These are phyloP conservation scores for Cosmia trapezina DNA, from an alignment of 2,888 invertebrate genomes.

Conservation along the genomic window DNA sequence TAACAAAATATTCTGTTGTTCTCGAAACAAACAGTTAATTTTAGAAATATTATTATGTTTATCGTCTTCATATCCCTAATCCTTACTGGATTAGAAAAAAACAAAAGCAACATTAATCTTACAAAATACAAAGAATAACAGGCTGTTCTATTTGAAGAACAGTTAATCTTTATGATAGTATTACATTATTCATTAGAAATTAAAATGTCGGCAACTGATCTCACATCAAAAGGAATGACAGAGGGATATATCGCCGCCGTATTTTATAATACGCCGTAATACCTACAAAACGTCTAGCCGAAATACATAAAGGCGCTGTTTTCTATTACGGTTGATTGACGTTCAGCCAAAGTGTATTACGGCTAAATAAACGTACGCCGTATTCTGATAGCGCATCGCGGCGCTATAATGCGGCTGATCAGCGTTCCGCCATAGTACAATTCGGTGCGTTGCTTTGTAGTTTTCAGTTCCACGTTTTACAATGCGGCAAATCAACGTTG, in stretches of 20 bases:
- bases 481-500: too few species aligned
- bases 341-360: too few species aligned
- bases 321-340: too few species aligned
- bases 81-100: conserved; percentile 32
- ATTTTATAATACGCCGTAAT: too few species aligned
- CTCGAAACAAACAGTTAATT: conserved; percentile 16
- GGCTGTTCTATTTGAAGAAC: conserved; percentile 3
- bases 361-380: too few species aligned
- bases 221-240: conserved; percentile 27
- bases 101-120: conserved; percentile 37
- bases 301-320: too few species aligned
- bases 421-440: too few species aligned
- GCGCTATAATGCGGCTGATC: too few species aligned
- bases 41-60: conserved; percentile 21
- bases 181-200: conserved; percentile 53
- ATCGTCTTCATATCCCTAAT: conserved; percentile 23
- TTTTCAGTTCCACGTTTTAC: too few species aligned
- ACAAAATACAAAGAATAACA: conserved; percentile 25
- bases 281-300: too few species aligned
- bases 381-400: too few species aligned
- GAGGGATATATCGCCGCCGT: neutral
- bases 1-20: neutral
- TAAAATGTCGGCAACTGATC: conserved; percentile 41
- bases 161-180: conserved; percentile 32
- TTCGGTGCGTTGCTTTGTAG: too few species aligned